Evolutionary conservation across 2,113 vertebrate species (phyloP).

Genomic region (Ctenodactylus gundi): DNA sequence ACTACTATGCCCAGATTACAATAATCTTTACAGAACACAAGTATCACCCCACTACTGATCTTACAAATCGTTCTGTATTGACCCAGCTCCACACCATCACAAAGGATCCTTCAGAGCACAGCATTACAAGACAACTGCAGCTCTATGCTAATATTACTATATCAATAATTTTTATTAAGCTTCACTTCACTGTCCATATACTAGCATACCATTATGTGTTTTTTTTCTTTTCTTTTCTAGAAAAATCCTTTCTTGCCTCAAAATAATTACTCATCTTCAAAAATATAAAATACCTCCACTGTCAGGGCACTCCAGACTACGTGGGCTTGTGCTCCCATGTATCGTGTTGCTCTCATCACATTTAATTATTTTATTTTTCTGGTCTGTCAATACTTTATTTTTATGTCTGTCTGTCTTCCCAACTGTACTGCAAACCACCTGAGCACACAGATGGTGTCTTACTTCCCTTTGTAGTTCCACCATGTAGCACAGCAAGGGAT

Average conservation of each 20-base stretch:
- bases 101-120: not conserved
- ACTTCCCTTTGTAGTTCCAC: not conserved
- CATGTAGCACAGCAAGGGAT: not conserved
- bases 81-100: not conserved
- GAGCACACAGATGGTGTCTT: not conserved
- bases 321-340: not conserved
- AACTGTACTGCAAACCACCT: not conserved
- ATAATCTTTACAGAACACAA: not conserved
- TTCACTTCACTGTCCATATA: not conserved
- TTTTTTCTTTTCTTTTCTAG: not conserved
- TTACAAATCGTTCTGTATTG: not conserved
- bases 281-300: not conserved
- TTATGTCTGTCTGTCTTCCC: not conserved
- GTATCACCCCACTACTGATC: not conserved
- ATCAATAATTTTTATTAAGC: not conserved
- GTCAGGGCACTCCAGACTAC: not conserved
- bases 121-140: not conserved
- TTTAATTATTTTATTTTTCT: not conserved
- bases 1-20: not conserved
- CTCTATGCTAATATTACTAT: not conserved
- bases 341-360: not conserved
- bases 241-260: slow-evolving; percentile 16
- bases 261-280: slow-evolving; percentile 19
- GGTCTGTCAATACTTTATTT: not conserved
- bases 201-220: not conserved